Percentiles rank a stretch among this genome's conserved stretches.
phyloP scores from a whole-genome alignment of 2,113 vertebrate genomes.

The Hepsetus odoe region DNA sequence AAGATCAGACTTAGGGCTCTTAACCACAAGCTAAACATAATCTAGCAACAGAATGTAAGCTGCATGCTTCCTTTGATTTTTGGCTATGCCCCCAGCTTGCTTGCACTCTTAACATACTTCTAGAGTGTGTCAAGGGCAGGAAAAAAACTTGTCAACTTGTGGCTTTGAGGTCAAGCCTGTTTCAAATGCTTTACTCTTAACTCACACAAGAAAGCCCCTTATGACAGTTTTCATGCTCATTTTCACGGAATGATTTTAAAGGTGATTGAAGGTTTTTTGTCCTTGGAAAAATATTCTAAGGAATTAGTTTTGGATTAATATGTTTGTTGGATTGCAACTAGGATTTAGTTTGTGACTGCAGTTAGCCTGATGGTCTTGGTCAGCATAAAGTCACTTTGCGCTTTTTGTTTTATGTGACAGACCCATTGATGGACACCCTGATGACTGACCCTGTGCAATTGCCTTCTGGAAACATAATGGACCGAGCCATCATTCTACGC shows the following conservation, averaged over 20 bases:
- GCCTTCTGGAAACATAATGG: slow-evolving; percentile 96
- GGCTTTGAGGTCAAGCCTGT: slow-evolving; percentile 48
- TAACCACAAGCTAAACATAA: slow-evolving; percentile 69
- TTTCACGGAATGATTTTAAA: too few relatives aligned
- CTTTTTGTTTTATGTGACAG: slow-evolving; percentile 63
- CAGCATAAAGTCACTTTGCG: too few relatives aligned
- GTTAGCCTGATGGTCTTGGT: too few relatives aligned
- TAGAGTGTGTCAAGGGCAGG: slow-evolving; percentile 55
- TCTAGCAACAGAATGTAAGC: slow-evolving; percentile 63
- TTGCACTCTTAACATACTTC: slow-evolving; percentile 51
- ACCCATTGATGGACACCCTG: slow-evolving; percentile 97
- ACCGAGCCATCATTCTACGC: slow-evolving; percentile 93
- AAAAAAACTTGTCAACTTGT: slow-evolving; percentile 60
- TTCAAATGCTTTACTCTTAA: slow-evolving; percentile 7
- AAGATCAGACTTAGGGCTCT: slow-evolving; percentile 57
- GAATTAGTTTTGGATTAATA: background rate
- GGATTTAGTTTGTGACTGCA: too few relatives aligned
- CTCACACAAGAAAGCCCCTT: background rate
- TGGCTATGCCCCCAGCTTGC: slow-evolving; percentile 54
- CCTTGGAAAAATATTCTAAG: too few relatives aligned
- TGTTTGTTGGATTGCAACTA: too few relatives aligned
- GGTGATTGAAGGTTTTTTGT: background rate
- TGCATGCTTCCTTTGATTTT: slow-evolving; percentile 69
- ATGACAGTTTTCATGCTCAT: background rate
- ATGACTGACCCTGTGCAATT: slow-evolving; percentile 96